A percentile compares a stretch with the other conserved stretches of the same genome.
phyloP scores from a whole-genome alignment of 2,888 invertebrate species.

The Rotaria sp. region DNA sequence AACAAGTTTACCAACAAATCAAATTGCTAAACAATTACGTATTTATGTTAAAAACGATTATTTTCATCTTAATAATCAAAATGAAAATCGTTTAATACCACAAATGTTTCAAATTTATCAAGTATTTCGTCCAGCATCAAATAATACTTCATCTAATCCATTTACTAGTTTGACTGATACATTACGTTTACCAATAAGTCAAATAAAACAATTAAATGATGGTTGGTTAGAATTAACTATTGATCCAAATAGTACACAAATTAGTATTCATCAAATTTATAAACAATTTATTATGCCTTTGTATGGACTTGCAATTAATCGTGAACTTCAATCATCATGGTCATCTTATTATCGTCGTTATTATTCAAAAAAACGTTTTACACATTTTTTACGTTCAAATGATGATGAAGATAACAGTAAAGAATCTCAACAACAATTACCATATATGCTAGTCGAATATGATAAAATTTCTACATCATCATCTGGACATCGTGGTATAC shows the following conservation, averaged over 20 bases:
- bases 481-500: background rate
- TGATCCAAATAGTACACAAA: background rate
- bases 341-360: background rate
- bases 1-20: background rate
- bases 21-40: background rate
- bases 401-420: background rate
- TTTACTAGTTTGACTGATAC: background rate
- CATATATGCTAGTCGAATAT: slow-evolving; percentile 19
- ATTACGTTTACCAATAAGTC: background rate
- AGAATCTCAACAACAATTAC: background rate
- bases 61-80: background rate
- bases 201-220: background rate
- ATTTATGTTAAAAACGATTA: background rate
- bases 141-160: background rate
- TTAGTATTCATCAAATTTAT: background rate
- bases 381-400: background rate
- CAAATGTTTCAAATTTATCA: background rate
- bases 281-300: background rate
- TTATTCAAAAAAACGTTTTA: background rate
- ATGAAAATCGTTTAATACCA: background rate
- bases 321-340: background rate
- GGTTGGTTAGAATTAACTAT: background rate
- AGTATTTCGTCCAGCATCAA: slow-evolving; percentile 16
- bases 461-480: background rate
- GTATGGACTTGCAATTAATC: background rate